Percentiles rank a stretch among this genome's conserved stretches.
Conservation (phyloP, 2,888 invertebrate species). For the Melanostoma mellinum region DNA sequence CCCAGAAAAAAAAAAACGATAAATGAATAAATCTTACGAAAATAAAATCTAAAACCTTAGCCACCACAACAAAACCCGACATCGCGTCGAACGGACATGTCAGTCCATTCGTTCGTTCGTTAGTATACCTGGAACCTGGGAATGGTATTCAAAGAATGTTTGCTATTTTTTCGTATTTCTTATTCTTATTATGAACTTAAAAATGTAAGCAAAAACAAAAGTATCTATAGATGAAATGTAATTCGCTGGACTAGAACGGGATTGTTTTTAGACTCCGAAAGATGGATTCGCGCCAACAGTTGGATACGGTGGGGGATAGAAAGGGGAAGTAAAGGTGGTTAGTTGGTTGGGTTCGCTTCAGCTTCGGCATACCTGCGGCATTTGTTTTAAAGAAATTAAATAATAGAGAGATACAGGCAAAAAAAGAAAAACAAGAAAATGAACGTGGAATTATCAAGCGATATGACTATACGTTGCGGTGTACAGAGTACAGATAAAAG, state of each 20-base stretch:
- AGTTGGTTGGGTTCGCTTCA: constrained; percentile 21
- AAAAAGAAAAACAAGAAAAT: constrained; percentile 45
- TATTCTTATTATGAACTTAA: constrained; percentile 70
- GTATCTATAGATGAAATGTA: constrained; percentile 69
- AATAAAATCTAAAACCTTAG: constrained; percentile 43
- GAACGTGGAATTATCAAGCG: constrained; percentile 40
- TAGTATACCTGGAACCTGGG: constrained; percentile 62
- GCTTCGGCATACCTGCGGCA: constrained; percentile 64
- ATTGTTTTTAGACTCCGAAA: constrained; percentile 42
- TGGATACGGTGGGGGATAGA: background rate
- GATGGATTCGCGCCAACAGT: constrained; percentile 19
- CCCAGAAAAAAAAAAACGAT: constrained; percentile 22
- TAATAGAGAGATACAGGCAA: constrained; percentile 59
- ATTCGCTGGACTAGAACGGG: constrained; percentile 72
- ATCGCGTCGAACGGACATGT: background rate
- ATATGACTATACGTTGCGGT: constrained; percentile 3
- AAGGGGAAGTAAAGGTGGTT: background rate
- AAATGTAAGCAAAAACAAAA: constrained; percentile 70
- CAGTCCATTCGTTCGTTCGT: constrained; percentile 18
- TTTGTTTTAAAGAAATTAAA: constrained; percentile 72
- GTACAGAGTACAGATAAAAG: constrained; percentile 22
- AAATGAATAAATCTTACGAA: constrained; percentile 21
- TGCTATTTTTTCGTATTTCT: constrained; percentile 64
- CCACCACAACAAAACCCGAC: constrained; percentile 35
- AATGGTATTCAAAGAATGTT: constrained; percentile 69